Evolutionary conservation across 2,113 vertebrate genomes (phyloP).

Genomic region (Gobio gobio): DNA sequence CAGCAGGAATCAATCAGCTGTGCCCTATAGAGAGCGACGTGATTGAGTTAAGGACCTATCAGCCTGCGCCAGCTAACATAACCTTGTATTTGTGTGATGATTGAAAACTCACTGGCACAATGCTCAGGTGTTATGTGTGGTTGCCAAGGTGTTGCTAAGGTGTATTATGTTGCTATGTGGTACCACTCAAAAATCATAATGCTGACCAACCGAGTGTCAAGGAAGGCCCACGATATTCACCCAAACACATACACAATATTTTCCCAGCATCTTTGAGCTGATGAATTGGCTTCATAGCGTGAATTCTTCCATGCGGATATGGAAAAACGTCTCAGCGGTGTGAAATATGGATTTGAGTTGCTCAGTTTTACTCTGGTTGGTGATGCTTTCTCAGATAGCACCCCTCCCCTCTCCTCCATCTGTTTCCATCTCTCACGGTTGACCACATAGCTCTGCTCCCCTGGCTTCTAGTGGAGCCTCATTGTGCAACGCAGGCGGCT

Average conservation of each 20-base stretch:
- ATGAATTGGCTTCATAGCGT: not conserved
- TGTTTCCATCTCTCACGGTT: slow-evolving; percentile 59
- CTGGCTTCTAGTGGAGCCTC: slow-evolving; percentile 61
- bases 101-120: not conserved
- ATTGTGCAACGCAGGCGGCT: slow-evolving; percentile 77
- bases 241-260: not conserved
- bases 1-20: no score
- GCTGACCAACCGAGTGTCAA: not conserved
- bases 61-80: no score
- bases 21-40: no score
- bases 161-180: not conserved
- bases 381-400: slow-evolving; percentile 35
- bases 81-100: not conserved
- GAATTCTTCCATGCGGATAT: not conserved
- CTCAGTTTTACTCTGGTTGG: not conserved
- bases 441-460: slow-evolving; percentile 63
- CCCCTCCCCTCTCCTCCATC: slow-evolving; percentile 57
- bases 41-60: no score
- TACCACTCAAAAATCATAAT: not conserved
- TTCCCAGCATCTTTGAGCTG: not conserved
- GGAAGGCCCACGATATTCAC: not conserved
- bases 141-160: not conserved
- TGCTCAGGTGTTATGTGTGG: not conserved
- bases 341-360: not conserved
- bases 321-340: not conserved